Evolutionary conservation across 2,888 invertebrate species (phyloP), one percentile per base, ranked within the genome.

Genomic region (Euproctis similis): DNA sequence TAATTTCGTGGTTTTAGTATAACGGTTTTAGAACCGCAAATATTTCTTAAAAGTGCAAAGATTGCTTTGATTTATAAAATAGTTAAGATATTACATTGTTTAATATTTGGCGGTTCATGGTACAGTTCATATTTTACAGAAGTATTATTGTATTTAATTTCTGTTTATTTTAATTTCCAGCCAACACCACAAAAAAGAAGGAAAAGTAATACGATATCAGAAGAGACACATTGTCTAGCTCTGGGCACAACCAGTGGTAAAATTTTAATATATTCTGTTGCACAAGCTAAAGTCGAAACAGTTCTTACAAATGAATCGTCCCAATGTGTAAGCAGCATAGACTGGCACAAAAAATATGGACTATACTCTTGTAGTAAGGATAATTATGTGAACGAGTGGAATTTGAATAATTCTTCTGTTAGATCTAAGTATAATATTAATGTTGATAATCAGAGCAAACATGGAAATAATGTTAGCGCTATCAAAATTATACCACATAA

Each of bases 161-260:
- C n/a, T n/a, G n/a, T n/a, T n/a, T n/a, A n/a, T n/a, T n/a, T n/a
- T 26, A 1, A 13, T 24, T 32, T n/a, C 14, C 35, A 50, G 50
- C 24, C 23, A 4, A 22, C 35, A 2, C 45, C 39, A 30, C 28
- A 49, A 42, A 39, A 61, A 43, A 44, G 50, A 27, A 35, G 35
- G 13, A 71, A 58, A 51, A 54, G 69, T 12, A 71, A 64, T 52
- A 60, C 58, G 26, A n/a, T 56, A 13, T 60, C 54, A 5, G 74
- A 70, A 35, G 52, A 56, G 33, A 46, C 59, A 30, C 81, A 87
- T 33, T 76, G 89, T 42, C 76, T 94, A 58, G 91, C 89, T 1
- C 76, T 95, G 61, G 94, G 94, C 26, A 92, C 93, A 10, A 84
- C 85, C 2, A 88, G 87, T 46, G 94, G 95, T 27, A 87, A 87